Conservation (phyloP, 1,140 invertebrate genomes). For the Linepithema humile region DNA sequence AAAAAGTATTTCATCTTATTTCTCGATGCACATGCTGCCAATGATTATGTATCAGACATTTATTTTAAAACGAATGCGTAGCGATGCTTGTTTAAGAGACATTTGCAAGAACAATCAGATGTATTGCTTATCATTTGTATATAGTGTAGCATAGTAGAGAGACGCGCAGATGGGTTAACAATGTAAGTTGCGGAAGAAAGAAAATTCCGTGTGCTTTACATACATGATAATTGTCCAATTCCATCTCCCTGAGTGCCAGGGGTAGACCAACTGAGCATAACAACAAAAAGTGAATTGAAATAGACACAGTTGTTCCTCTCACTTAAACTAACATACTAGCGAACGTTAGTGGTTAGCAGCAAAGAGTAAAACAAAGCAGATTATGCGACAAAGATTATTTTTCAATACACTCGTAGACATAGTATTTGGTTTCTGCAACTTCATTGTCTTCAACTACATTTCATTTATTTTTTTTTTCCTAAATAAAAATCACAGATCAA, state of each 20-base stretch:
- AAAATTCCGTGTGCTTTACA: conserved; percentile 26
- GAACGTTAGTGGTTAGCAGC: conserved; percentile 59
- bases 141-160: conserved; percentile 75
- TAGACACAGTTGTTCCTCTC: conserved; percentile 70
- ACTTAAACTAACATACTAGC: conserved; percentile 66
- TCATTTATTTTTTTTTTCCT: background rate
- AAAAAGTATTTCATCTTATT: conserved; percentile 60
- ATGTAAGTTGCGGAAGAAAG: conserved; percentile 42
- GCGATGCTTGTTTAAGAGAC: conserved; percentile 32
- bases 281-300: conserved; percentile 55
- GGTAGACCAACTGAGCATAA: conserved; percentile 44
- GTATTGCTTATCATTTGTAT: conserved; percentile 71
- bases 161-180: conserved; percentile 51
- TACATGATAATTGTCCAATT: conserved; percentile 64
- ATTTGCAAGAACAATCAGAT: conserved; percentile 71
- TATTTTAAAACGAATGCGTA: conserved; percentile 46
- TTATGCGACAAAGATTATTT: conserved; percentile 74
- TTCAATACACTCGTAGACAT: conserved; percentile 75
- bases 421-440: conserved; percentile 64
- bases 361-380: conserved; percentile 64
- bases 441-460: conserved; percentile 59
- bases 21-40: conserved; percentile 24
- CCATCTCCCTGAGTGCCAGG: conserved; percentile 45
- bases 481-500: conserved; percentile 51
- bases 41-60: conserved; percentile 18